Evolutionary conservation across 2,888 invertebrate genomes (phyloP).

Genomic region (Yponomeuta plumbellus): DNA sequence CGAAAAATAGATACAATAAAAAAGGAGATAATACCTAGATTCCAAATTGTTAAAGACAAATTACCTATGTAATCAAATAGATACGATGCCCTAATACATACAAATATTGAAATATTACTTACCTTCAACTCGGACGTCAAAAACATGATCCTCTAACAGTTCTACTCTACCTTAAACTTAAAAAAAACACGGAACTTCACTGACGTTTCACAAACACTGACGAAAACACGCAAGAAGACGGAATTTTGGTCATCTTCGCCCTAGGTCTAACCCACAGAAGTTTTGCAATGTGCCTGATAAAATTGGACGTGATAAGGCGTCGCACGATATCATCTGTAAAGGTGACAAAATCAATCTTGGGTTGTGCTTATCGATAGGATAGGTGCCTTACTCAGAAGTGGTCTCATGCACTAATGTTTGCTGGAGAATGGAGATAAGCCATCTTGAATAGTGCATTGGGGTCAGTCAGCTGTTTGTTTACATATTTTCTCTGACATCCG

Average conservation of each 20-base stretch:
- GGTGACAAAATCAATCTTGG: neutral
- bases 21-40: too few species aligned
- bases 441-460: neutral
- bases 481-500: neutral
- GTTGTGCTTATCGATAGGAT: neutral
- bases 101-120: neutral
- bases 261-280: neutral
- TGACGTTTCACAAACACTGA: neutral
- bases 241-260: neutral
- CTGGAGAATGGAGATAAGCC: neutral
- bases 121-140: neutral
- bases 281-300: conserved; percentile 50
- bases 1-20: too few species aligned
- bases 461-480: neutral
- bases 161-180: too few species aligned
- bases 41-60: too few species aligned
- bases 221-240: neutral
- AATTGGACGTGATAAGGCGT: conserved; percentile 40
- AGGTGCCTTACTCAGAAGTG: neutral
- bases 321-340: neutral
- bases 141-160: neutral
- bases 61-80: too few species aligned
- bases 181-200: neutral
- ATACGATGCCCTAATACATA: too few species aligned
- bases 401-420: neutral